phyloP scores from a whole-genome alignment of 2,113 vertebrate species.

The Myiagra hebetior region DNA sequence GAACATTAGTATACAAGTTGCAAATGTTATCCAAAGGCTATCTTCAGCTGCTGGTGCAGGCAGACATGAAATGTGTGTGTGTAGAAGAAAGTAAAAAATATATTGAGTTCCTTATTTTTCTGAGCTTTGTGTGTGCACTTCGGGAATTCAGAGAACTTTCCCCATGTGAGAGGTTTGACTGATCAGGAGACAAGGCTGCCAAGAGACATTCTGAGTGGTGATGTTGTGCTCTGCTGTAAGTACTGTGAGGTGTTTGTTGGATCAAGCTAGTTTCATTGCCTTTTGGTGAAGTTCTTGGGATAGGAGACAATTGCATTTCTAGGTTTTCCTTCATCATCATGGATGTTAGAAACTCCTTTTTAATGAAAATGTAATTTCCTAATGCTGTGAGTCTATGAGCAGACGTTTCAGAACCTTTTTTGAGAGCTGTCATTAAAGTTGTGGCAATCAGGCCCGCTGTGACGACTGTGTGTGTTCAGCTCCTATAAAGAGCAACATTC shows the following conservation, averaged over 20 bases:
- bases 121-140: neutral
- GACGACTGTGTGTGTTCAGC: neutral
- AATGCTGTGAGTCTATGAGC: neutral
- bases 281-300: neutral
- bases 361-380: neutral
- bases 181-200: neutral
- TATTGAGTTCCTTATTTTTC: neutral
- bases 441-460: neutral
- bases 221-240: neutral
- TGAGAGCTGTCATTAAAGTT: neutral
- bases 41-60: neutral
- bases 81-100: neutral
- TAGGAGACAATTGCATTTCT: neutral
- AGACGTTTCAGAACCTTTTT: neutral
- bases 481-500: neutral
- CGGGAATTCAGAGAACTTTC: neutral
- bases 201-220: neutral
- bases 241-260: neutral
- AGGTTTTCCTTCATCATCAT: neutral
- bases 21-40: neutral
- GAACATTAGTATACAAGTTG: neutral
- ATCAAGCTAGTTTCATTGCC: neutral
- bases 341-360: neutral
- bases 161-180: neutral
- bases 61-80: neutral